Conservation (phyloP, 2,888 invertebrate genomes). For the Rhyacophila evoluta region DNA sequence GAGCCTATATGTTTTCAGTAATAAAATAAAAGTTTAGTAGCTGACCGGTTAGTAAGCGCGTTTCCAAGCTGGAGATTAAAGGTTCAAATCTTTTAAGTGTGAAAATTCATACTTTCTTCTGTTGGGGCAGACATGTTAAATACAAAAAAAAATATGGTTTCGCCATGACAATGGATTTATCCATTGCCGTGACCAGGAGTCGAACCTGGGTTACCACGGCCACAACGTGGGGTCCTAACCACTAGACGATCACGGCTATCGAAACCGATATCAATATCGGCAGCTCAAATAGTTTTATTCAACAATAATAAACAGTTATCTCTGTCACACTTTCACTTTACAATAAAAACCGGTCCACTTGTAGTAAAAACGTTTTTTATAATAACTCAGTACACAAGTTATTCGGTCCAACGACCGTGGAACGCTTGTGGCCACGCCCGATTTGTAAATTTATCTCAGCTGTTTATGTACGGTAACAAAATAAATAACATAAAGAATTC, state of each 20-base stretch:
- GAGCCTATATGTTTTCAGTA: too few species aligned
- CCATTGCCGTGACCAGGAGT: slow-evolving; percentile 79
- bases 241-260: slow-evolving; percentile 79
- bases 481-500: too few species aligned
- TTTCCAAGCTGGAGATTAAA: too few species aligned
- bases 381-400: too few species aligned
- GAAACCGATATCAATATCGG: not conserved
- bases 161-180: slow-evolving; percentile 40
- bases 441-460: too few species aligned
- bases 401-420: too few species aligned
- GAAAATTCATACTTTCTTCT: too few species aligned
- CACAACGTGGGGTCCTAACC: slow-evolving; percentile 83
- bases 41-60: too few species aligned
- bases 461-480: too few species aligned
- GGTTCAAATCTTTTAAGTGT: too few species aligned
- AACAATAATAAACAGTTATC: not conserved
- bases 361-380: not conserved
- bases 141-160: not conserved
- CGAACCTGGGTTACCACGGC: slow-evolving; percentile 84
- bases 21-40: too few species aligned
- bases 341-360: not conserved
- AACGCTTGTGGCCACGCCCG: not conserved
- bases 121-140: too few species aligned
- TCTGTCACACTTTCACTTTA: not conserved
- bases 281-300: not conserved